Percentiles rank a stretch among this genome's conserved stretches.
These are phyloP conservation scores for Onychorhynchus coronatus DNA, from an alignment of 2,113 vertebrate species.

Conservation along the genomic window DNA sequence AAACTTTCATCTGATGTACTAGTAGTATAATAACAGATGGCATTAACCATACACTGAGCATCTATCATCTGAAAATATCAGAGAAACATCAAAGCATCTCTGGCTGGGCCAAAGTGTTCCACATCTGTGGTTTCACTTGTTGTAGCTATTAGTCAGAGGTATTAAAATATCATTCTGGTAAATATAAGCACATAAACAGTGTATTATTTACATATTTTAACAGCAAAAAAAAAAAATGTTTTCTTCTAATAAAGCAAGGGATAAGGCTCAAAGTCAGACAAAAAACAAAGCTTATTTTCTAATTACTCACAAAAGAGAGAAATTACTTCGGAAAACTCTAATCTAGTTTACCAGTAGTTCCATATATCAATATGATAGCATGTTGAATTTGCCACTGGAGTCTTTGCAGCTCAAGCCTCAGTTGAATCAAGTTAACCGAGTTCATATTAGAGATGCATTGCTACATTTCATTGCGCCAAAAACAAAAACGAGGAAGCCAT, in stretches of 20 bases:
- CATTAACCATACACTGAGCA: neutral
- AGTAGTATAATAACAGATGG: neutral
- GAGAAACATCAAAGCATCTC: neutral
- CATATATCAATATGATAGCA: neutral
- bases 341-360: neutral
- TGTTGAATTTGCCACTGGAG: neutral
- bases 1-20: neutral
- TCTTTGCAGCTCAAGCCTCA: neutral
- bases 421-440: neutral
- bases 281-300: neutral
- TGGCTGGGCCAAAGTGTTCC: neutral
- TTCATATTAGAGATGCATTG: neutral
- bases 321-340: neutral
- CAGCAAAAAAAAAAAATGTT: neutral
- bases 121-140: neutral
- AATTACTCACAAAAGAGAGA: neutral
- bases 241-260: neutral
- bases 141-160: fast-evolving
- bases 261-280: neutral
- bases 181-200: neutral
- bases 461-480: neutral
- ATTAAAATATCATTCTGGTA: neutral
- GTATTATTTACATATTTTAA: neutral
- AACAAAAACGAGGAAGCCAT: neutral
- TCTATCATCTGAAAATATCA: neutral